Evolutionary conservation across 1,140 invertebrate genomes (phyloP).

Genomic region (Campodea augens): DNA sequence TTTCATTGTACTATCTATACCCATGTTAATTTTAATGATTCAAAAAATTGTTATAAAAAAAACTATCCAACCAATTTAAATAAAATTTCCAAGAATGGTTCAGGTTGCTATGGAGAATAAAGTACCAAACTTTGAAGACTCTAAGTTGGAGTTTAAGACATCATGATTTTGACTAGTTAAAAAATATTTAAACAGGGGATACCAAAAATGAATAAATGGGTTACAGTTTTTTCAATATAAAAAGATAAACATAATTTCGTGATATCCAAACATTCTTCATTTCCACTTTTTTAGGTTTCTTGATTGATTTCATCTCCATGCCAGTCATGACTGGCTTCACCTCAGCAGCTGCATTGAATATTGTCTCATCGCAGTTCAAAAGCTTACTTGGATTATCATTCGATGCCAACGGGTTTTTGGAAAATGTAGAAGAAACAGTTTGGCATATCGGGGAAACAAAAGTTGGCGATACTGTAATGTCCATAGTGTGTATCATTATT

Average conservation of each 20-base stretch:
- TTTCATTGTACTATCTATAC: too few species aligned
- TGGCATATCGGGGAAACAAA: conserved; percentile 19
- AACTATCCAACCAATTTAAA: too few species aligned
- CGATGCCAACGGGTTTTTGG: conserved; percentile 24
- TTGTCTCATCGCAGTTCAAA: conserved; percentile 39
- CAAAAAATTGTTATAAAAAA: too few species aligned
- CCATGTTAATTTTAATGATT: too few species aligned
- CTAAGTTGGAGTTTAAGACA: too few species aligned
- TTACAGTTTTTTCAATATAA: not conserved
- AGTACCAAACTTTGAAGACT: too few species aligned
- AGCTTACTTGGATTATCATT: conserved; percentile 30
- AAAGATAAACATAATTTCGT: not conserved
- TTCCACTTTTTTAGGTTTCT: conserved; percentile 25
- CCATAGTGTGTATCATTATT: conserved; percentile 23
- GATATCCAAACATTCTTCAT: conserved; percentile 14
- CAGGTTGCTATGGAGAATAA: too few species aligned
- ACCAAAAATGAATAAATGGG: not conserved
- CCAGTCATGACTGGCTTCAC: conserved; percentile 47
- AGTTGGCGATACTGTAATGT: conserved; percentile 25
- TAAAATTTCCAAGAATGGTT: too few species aligned
- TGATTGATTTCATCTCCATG: conserved; percentile 38
- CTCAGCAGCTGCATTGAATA: conserved; percentile 43
- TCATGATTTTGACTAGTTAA: not conserved
- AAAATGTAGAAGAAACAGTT: conserved; percentile 25
- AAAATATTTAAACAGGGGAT: conserved; percentile 8